Conservation (phyloP, 2,797 vertebrate species). For the Cryptoblepharus egeriae region DNA sequence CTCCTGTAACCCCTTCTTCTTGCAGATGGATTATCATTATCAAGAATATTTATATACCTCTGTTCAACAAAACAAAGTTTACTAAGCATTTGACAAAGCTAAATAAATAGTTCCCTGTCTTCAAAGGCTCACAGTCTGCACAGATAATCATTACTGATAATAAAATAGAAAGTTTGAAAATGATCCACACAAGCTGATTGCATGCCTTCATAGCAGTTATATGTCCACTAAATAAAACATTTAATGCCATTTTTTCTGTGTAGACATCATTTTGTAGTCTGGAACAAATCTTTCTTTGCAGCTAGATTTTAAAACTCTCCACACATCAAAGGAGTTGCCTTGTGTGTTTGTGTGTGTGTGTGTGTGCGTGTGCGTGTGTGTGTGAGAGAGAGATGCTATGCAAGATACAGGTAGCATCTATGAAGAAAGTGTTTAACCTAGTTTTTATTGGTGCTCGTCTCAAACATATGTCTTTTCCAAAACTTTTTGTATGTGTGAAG, state of each 20-base stretch:
- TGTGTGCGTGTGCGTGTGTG: no score
- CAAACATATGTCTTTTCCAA: background rate
- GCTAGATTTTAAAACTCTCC: slow-evolving; percentile 4
- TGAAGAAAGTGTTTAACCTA: background rate
- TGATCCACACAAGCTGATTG: background rate
- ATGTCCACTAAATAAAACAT: background rate
- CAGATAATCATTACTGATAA: background rate
- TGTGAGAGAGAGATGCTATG: background rate
- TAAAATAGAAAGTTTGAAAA: background rate
- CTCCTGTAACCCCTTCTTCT: background rate
- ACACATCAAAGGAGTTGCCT: background rate
- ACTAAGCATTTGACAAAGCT: no score
- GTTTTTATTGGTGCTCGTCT: background rate
- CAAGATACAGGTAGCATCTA: background rate
- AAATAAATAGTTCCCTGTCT: no score
- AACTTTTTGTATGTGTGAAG: background rate
- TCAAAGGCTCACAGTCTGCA: background rate
- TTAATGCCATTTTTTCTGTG: background rate
- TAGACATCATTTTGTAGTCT: background rate
- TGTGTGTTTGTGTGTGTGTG: no score
- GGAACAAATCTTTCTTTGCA: slow-evolving; percentile 1
- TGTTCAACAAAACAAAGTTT: no score
- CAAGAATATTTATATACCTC: background rate
- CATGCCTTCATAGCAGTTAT: background rate
- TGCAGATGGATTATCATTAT: background rate